Percentiles rank a stretch among this genome's conserved stretches.
phyloP scores from a whole-genome alignment of 2,113 vertebrate species.

The Lipophrys pholis region DNA sequence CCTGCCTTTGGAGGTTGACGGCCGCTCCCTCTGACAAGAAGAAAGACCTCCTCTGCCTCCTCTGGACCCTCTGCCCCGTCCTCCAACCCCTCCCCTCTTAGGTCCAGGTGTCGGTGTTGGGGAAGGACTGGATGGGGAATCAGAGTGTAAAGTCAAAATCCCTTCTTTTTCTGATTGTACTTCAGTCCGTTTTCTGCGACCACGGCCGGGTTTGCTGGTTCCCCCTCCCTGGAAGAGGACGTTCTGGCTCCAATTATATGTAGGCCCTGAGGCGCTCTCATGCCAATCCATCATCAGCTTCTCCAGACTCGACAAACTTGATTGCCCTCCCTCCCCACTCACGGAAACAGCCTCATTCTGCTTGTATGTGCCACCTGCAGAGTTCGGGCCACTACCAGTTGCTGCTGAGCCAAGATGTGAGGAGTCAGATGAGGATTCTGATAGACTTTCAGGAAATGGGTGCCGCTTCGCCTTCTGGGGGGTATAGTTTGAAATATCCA shows the following conservation, averaged over 20 bases:
- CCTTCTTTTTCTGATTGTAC: conserved; percentile 87
- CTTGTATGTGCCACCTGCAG: conserved; percentile 80
- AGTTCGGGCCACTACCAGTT: conserved; percentile 62
- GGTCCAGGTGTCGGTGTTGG: conserved; percentile 88
- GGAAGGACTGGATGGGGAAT: conserved; percentile 90
- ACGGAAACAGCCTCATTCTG: conserved; percentile 85
- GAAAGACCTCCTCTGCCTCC: conserved; percentile 86
- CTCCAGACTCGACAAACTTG: conserved; percentile 97
- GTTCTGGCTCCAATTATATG: conserved; percentile 99
- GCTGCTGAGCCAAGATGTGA: conserved; percentile 90
- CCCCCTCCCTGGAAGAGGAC: conserved; percentile 95
- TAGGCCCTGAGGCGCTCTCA: conserved; percentile 91
- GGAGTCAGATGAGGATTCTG: conserved; percentile 95
- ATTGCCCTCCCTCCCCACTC: conserved; percentile 89
- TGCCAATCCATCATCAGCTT: conserved; percentile 99
- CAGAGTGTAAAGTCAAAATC: conserved; percentile 84
- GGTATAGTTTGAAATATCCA: conserved; percentile 99
- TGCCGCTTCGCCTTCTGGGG: conserved; percentile 97
- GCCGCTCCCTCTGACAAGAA: conserved; percentile 91
- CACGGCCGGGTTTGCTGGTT: conserved; percentile 89
- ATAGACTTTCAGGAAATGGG: conserved; percentile 91
- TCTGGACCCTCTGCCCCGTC: conserved; percentile 89
- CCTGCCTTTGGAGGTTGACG: conserved; percentile 85
- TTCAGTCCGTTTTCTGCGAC: conserved; percentile 94
- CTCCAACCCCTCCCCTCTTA: conserved; percentile 88